These are phyloP conservation scores for Myrmophylax atrothorax DNA, from an alignment of 2,113 vertebrate species.

Conservation along the genomic window DNA sequence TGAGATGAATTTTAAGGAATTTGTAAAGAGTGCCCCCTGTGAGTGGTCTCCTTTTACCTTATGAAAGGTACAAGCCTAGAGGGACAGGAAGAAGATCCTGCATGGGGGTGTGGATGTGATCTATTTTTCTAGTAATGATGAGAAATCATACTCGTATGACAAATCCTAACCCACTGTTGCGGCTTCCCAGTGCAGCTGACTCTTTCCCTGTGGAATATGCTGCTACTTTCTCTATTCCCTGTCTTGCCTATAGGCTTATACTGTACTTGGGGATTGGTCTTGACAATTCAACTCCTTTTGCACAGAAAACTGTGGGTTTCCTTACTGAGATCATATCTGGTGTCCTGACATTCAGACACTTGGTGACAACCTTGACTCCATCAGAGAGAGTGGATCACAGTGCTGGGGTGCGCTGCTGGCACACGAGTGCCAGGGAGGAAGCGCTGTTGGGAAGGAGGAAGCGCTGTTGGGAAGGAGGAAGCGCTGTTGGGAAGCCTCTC, in stretches of 20 bases:
- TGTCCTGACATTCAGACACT: not conserved
- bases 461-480: not conserved
- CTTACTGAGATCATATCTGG: not conserved
- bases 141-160: slow-evolving; percentile 29
- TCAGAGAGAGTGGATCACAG: not conserved
- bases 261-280: slow-evolving; percentile 57
- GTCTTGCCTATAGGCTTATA: slow-evolving; percentile 38
- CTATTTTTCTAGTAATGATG: slow-evolving; percentile 54
- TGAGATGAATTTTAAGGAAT: not conserved
- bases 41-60: slow-evolving; percentile 45
- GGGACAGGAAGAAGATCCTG: slow-evolving; percentile 25
- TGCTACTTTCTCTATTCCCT: slow-evolving; percentile 60
- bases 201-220: slow-evolving; percentile 51
- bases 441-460: not conserved
- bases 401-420: not conserved
- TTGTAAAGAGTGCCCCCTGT: slow-evolving; percentile 6
- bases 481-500: not conserved
- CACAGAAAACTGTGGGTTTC: not conserved
- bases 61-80: slow-evolving; percentile 63
- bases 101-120: not conserved
- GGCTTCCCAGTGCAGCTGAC: slow-evolving; percentile 34
- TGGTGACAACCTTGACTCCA: not conserved
- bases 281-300: slow-evolving; percentile 42
- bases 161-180: slow-evolving; percentile 15
- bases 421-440: not conserved